These are phyloP conservation scores for Crocidura indochinensis DNA, from an alignment of 2,797 vertebrate species.

Conservation along the genomic window DNA sequence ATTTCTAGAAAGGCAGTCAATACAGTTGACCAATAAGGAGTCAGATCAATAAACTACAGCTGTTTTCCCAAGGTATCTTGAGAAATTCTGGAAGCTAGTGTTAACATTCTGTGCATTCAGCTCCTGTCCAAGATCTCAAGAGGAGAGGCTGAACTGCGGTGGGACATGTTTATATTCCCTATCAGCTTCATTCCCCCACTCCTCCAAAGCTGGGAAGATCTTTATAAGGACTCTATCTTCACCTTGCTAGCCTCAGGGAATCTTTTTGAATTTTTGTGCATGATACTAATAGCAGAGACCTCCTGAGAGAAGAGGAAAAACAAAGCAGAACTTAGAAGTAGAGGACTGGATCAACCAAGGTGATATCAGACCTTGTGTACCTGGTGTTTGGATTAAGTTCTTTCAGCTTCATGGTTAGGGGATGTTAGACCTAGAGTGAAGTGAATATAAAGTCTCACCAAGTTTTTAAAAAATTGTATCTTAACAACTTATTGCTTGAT, in stretches of 20 bases:
- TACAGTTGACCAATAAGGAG: not conserved
- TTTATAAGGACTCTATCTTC: fast-evolving
- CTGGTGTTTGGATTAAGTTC: not conserved
- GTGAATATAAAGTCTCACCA: not conserved
- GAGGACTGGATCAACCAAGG: no score
- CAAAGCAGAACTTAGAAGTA: not conserved
- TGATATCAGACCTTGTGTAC: not conserved
- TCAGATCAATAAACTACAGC: not conserved
- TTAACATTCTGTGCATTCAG: fast-evolving
- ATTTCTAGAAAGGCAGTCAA: not conserved
- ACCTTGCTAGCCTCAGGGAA: not conserved
- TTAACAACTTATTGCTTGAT: not conserved
- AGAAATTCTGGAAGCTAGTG: not conserved
- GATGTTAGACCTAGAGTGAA: not conserved
- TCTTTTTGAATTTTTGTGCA: not conserved
- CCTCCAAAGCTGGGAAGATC: not conserved
- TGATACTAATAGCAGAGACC: not conserved
- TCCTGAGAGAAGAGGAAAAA: not conserved
- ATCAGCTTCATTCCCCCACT: not conserved
- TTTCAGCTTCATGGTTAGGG: not conserved
- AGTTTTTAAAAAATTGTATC: not conserved
- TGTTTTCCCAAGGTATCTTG: not conserved
- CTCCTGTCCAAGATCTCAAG: not conserved
- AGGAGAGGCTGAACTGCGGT: not conserved
- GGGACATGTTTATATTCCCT: not conserved